Evolutionary conservation across 2,888 invertebrate genomes (phyloP), one percentile per base, ranked within the genome.

Genomic region (Drosophila mimica): DNA sequence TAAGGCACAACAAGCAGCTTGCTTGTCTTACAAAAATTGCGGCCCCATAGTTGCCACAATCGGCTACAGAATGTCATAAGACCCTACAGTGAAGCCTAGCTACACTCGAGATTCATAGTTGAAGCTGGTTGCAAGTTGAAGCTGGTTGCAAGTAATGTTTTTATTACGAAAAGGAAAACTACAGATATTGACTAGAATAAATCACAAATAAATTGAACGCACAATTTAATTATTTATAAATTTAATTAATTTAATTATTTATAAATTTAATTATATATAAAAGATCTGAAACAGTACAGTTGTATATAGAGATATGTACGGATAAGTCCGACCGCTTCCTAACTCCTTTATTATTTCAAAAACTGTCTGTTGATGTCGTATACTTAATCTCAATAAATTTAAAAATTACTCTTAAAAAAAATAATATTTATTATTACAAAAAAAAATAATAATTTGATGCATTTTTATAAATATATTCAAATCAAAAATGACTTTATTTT

Each of bases 1-100:
- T 60, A 36, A 74, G 59, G 69, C 64, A 70, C 66, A 74, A 75
- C 80, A 71, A 70, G 70, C 80, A 59, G 64, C 58, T 68, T 46
- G 69, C 72, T 82, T 79, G 79, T 79, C 76, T 76, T 67, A 57
- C 67, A 62, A 70, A 78, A 62, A 62, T 30, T 66, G 56, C 68
- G 67, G 56, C 36, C 53, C 54, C 65, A 49, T 59, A 63, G 43
- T 61, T 61, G 58, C 54, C 54, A 56, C 72, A 72, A 38, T 46
- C 33, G 25, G 48, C 33, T 36, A 53, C 48, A 59, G 72, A 74
- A 59, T 46, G 43, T 40, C 54, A 58, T 43, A 52, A 36, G 58
- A 20, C 76, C 70, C 58, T 54, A 69, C 54, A 48, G 57, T 48
- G n/a, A 49, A 49, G 52, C 72, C 48, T 20, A 15, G 34, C 43